Evolutionary conservation across 2,888 invertebrate species (phyloP), one percentile per base, ranked within the genome.

Genomic region (Entomobrya proxima): DNA sequence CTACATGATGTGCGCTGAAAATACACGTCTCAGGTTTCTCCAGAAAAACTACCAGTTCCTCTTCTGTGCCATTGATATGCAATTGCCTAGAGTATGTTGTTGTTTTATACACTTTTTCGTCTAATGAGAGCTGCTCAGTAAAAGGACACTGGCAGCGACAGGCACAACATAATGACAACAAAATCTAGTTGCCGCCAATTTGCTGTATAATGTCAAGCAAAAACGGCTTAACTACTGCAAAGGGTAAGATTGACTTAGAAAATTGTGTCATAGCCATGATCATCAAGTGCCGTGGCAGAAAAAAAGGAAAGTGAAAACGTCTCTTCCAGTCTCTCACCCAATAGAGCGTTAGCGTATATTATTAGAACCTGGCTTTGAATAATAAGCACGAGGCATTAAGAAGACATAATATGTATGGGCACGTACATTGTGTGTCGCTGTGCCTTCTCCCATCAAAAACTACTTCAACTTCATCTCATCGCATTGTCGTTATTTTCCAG

Each of bases 241-340:
- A 47, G 72, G 30, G 30, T 37, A 72, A 72, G 44, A 72, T 47
- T 72, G 30, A 72, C 27, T 24, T 30, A 47, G 47, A 50, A 47
- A 72, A 67, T 67, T 37, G 67, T 37, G 67, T 58, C 58, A 30
- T 58, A 67, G 21, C 18, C 13, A 72, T 27, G 11, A 72, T 50
- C 30, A 47, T 47, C 44, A 72, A 67, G 37, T 40, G 6, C 21
- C 3, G 21, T n/a, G 18, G 13, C 15, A 40, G 21, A 21, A 35
- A 32, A 30, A 5, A 35, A 27, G 18, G 27, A 3, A 18, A 64
- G 18, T 27, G 35, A 32, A 21, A 9, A 58, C 32, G 64, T 64
- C 64, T 15, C 21, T 18, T 64, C 9, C 58, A 58, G 58, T 27
- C 32, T 32, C 11, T 15, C 47, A n/a, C 9, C 32, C 30, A 11